These are phyloP conservation scores for Chrysolina americana DNA, from an alignment of 2,888 invertebrate species.

Conservation along the genomic window DNA sequence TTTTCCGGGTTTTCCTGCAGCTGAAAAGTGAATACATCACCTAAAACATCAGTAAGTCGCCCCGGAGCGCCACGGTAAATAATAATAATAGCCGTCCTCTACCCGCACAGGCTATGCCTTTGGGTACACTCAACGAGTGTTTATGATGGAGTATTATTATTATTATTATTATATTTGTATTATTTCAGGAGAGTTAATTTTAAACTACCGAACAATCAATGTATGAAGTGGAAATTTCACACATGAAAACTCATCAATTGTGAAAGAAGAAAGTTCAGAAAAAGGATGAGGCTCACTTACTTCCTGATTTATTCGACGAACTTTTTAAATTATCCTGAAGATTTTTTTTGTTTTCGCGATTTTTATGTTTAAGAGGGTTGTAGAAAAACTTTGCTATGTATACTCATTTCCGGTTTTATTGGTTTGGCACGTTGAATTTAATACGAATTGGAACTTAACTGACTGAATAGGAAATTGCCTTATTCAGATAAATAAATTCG, in stretches of 20 bases:
- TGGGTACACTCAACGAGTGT: no score
- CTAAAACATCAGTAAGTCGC: no score
- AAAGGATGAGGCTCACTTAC: conserved; percentile 39
- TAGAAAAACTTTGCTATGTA: conserved; percentile 37
- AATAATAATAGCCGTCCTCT: no score
- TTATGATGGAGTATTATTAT: no score
- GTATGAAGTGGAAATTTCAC: conserved; percentile 42
- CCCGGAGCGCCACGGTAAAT: no score
- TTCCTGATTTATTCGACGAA: conserved; percentile 42
- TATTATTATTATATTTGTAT: no score
- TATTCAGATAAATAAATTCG: conserved; percentile 18
- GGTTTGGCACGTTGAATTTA: conserved; percentile 25
- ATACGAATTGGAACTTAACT: conserved; percentile 28
- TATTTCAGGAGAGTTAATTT: conserved; percentile 29
- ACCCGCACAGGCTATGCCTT: no score
- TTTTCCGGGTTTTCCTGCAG: no score
- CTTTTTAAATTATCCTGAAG: conserved; percentile 43
- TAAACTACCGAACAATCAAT: conserved; percentile 31
- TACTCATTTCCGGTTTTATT: conserved; percentile 35
- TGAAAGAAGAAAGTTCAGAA: conserved; percentile 34
- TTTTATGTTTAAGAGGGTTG: conserved; percentile 38
- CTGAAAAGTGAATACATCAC: no score
- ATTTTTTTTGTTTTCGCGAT: conserved; percentile 42
- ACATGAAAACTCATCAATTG: conserved; percentile 42
- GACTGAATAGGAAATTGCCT: conserved; percentile 30